Percentiles rank a stretch among this genome's conserved stretches.
Conservation (phyloP, 2,888 invertebrate species). For the Tribolium freemani region DNA sequence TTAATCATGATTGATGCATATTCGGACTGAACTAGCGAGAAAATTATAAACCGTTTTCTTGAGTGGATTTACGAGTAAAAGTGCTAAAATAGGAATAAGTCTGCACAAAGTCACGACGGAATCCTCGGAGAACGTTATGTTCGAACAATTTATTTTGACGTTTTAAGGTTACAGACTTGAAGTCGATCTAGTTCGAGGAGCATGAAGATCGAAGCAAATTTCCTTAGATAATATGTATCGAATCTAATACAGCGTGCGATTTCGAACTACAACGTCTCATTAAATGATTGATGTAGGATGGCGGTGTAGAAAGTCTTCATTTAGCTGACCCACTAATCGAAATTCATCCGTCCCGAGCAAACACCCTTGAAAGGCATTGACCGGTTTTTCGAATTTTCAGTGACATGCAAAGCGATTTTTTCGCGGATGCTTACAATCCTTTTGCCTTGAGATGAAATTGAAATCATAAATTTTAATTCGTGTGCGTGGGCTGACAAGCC, state of each 20-base stretch:
- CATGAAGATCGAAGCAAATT: conserved; percentile 31
- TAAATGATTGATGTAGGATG: conserved; percentile 24
- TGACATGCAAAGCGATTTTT: conserved; percentile 2
- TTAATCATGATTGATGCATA: conserved; percentile 30
- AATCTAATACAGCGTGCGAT: conserved; percentile 33
- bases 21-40: not conserved
- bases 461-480: conserved; percentile 16
- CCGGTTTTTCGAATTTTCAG: not conserved
- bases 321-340: conserved; percentile 31
- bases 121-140: conserved; percentile 20
- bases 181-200: conserved; percentile 35
- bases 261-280: conserved; percentile 20
- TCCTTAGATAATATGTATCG: conserved; percentile 27
- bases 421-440: not conserved
- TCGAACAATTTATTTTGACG: conserved; percentile 31
- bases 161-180: conserved; percentile 36
- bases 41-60: conserved; percentile 26
- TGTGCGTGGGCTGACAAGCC: conserved; percentile 10
- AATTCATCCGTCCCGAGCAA: conserved; percentile 21
- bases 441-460: not conserved
- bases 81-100: conserved; percentile 30
- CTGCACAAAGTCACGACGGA: conserved; percentile 20
- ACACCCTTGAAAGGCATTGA: conserved; percentile 1
- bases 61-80: conserved; percentile 25
- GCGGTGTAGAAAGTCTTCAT: conserved; percentile 34